Percentiles rank a stretch among this genome's conserved stretches.
phyloP scores from a whole-genome alignment of 2,888 invertebrate species.

The Zootermopsis nevadensis region DNA sequence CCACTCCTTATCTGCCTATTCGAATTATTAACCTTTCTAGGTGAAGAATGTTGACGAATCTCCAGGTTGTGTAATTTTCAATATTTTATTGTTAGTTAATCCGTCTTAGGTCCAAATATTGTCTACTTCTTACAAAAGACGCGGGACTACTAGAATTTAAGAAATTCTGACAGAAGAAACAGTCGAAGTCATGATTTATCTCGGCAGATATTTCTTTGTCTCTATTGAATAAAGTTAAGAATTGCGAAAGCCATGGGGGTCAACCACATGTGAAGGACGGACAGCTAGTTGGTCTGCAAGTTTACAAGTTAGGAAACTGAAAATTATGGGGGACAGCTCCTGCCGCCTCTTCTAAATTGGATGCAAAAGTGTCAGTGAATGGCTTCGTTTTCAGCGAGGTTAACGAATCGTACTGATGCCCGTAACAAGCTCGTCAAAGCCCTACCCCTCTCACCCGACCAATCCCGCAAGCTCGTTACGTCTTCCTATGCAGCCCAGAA shows the following conservation, averaged over 20 bases:
- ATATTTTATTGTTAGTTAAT: no score
- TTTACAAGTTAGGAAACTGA: constrained; percentile 11
- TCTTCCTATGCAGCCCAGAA: constrained; percentile 12
- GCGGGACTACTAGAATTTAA: no score
- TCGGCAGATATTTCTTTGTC: neutral
- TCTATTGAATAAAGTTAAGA: neutral
- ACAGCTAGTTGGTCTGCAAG: neutral
- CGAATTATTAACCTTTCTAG: no score
- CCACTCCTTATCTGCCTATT: no score
- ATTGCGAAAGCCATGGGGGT: neutral
- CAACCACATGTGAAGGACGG: neutral
- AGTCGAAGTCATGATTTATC: no score
- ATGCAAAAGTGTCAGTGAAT: constrained; percentile 50
- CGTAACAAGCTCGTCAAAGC: constrained; percentile 53
- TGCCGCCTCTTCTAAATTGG: constrained; percentile 49
- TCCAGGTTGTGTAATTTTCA: no score
- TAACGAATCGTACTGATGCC: constrained; percentile 53
- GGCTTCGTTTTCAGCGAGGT: constrained; percentile 51
- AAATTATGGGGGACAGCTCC: neutral
- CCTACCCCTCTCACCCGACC: neutral
- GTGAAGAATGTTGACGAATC: no score
- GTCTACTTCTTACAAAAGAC: no score
- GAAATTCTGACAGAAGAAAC: no score
- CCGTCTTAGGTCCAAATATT: no score
- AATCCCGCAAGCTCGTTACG: constrained; percentile 2